phyloP scores from a whole-genome alignment of 1,140 invertebrate genomes.

The Trichonephila clavata region DNA sequence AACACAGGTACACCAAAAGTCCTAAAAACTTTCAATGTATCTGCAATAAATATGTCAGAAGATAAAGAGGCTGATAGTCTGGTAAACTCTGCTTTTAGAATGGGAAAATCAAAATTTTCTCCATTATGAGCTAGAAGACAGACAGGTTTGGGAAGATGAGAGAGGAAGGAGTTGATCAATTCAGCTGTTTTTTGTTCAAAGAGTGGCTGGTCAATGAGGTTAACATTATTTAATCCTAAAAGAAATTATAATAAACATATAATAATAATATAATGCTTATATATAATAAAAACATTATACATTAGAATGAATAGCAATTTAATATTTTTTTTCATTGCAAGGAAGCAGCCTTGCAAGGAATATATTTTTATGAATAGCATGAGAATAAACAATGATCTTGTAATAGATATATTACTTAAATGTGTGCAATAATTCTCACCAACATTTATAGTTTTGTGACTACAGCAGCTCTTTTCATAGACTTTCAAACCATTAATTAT shows the following conservation, averaged over 20 bases:
- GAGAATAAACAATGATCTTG: too few relatives aligned
- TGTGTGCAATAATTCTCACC: too few relatives aligned
- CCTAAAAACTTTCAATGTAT: constrained; percentile 52
- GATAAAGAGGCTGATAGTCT: constrained; percentile 12
- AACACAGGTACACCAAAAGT: constrained; percentile 23
- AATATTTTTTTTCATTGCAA: too few relatives aligned
- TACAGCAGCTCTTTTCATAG: too few relatives aligned
- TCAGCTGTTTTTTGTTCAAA: constrained; percentile 63
- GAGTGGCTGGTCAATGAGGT: neutral
- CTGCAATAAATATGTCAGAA: constrained; percentile 49
- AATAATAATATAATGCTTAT: neutral
- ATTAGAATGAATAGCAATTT: too few relatives aligned
- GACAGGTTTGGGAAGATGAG: constrained; percentile 62
- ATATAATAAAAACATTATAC: neutral
- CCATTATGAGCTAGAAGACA: constrained; percentile 72
- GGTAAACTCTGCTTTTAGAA: constrained; percentile 63
- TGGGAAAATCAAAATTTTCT: constrained; percentile 39
- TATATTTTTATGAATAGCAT: too few relatives aligned
- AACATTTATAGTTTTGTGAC: too few relatives aligned
- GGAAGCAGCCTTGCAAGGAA: too few relatives aligned
- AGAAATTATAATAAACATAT: neutral
- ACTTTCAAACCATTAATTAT: too few relatives aligned
- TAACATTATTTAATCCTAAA: constrained; percentile 51
- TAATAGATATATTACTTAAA: too few relatives aligned
- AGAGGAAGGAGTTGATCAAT: constrained; percentile 40